Evolutionary conservation across 1,140 invertebrate species (phyloP).

Genomic region (Globodera ellingtonae): DNA sequence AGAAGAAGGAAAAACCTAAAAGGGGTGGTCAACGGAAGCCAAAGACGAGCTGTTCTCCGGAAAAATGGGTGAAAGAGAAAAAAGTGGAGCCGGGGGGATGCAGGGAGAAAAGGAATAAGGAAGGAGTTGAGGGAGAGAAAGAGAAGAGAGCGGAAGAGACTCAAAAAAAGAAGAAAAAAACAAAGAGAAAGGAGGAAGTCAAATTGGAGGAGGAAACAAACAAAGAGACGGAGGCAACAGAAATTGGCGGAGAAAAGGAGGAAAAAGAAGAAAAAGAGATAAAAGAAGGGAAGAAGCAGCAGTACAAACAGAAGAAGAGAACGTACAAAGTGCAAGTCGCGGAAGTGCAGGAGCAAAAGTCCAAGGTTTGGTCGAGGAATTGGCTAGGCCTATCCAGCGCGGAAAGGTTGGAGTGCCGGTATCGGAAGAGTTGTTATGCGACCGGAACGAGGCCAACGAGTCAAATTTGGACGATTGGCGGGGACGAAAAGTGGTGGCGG

Average conservation of each 20-base stretch:
- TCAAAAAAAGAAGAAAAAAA: neutral
- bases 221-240: neutral
- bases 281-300: neutral
- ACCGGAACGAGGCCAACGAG: constrained; percentile 12
- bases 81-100: neutral
- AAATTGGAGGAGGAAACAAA: neutral
- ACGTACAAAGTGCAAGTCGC: neutral
- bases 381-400: neutral
- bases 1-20: neutral
- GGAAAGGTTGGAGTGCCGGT: constrained; percentile 34
- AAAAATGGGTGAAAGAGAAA: constrained; percentile 4
- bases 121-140: neutral
- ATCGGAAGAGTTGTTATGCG: constrained; percentile 39
- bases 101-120: neutral
- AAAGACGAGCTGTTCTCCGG: neutral
- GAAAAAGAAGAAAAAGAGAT: neutral
- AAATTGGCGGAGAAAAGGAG: neutral
- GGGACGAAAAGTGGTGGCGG: neutral
- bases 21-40: neutral
- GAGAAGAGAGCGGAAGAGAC: neutral
- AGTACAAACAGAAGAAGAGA: neutral
- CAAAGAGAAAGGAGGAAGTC: neutral
- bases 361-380: neutral
- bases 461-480: neutral
- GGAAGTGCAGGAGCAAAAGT: constrained; percentile 9